Base-by-base conservation (phyloP, 2,888 invertebrate species). In the Melieria crassipennis region DNA sequence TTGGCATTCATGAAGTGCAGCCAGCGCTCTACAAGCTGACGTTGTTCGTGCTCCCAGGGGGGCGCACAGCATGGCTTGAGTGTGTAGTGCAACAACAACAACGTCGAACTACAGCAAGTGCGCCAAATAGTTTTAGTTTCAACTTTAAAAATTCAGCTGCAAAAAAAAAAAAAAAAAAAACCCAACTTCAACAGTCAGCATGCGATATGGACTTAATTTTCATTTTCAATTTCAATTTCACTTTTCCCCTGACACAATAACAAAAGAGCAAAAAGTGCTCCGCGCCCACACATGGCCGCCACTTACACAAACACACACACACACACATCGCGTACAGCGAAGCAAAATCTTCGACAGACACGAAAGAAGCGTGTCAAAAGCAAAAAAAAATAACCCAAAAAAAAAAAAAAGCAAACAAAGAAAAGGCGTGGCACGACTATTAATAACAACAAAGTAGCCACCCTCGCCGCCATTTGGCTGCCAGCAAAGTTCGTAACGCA, bases 351-450 rank as follows among this genome's bases (percentile, higher is more conserved):
- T 30, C 30, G 30, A 30, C 30, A 30, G 30, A 30, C 30, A 30
- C 30, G 30, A 30, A 48, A 61, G 16, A 61, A 58, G 61, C 60
- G 60, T 68, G 68, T 68, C 11, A 56, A 30, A 64, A 42, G 62
- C 55, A 55, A 7, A 5, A 52, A 30, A 30, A 30, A 30, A 30
- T 1, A 58, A 66, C 57, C n/a, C n/a, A n/a, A n/a, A n/a, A 30
- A 58, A 45, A 58, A 11, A 16, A 42, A 52, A 61, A 62, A 10
- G 55, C 47, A 48, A 70, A 70, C 65, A 65, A 70, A 70, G 70
- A 65, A 70, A 65, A 65, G 70, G 70, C 70, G 70, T 70, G 70
- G 60, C 30, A 45, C 47, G 43, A 58, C 70, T 70, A 58, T 70
- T 61, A 65, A 70, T 55, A 70, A 50, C 50, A 69, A 62, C 64